phyloP scores from a whole-genome alignment of 2,888 invertebrate genomes.

The Cerastis leucographa region DNA sequence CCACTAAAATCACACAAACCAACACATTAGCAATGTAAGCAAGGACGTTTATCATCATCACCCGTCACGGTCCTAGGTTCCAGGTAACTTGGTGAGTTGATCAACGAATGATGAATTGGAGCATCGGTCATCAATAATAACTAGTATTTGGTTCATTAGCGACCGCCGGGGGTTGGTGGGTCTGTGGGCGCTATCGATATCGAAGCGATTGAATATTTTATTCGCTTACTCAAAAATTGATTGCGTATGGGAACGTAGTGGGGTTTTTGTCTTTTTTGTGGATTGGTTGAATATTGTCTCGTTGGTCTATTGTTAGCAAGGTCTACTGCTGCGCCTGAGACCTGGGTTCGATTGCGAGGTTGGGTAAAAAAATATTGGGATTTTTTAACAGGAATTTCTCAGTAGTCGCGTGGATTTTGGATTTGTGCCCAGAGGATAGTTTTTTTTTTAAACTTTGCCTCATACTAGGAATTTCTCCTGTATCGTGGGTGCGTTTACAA shows the following conservation, averaged over 20 bases:
- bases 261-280: neutral
- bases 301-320: too few relatives aligned
- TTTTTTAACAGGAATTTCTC: neutral
- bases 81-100: constrained; percentile 41
- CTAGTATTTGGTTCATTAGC: constrained; percentile 58
- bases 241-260: constrained; percentile 9
- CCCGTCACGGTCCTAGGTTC: neutral
- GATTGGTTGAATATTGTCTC: neutral
- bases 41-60: constrained; percentile 29
- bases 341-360: neutral
- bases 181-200: constrained; percentile 25
- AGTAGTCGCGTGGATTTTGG: neutral
- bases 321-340: too few relatives aligned
- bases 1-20: neutral
- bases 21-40: constrained; percentile 10
- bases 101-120: constrained; percentile 55
- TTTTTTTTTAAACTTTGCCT: too few relatives aligned
- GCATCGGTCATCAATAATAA: constrained; percentile 57
- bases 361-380: neutral
- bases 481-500: too few relatives aligned
- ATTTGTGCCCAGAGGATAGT: too few relatives aligned
- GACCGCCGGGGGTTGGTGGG: constrained; percentile 24
- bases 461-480: too few relatives aligned
- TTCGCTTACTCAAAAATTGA: constrained; percentile 43
- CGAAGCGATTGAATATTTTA: constrained; percentile 53